phyloP scores from a whole-genome alignment of 2,797 vertebrate species.

The Peromyscus nudipes region DNA sequence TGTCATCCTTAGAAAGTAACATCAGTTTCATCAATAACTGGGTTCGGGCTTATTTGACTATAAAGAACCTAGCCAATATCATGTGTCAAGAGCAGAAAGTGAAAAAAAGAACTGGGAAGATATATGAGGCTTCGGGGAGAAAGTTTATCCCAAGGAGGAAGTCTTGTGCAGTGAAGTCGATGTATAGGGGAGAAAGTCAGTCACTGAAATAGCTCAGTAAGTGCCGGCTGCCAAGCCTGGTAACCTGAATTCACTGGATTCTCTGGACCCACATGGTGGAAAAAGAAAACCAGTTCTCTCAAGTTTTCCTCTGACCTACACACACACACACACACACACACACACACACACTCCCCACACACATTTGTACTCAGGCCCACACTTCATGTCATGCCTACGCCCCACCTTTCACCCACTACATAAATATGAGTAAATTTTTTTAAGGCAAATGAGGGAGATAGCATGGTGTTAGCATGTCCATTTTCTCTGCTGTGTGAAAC shows the following conservation, averaged over 20 bases:
- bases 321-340: neutral
- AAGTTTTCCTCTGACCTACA: neutral
- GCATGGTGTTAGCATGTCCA: neutral
- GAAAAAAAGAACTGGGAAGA: neutral
- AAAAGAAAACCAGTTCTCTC: neutral
- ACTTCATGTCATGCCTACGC: neutral
- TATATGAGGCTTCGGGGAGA: neutral
- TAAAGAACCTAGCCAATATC: neutral
- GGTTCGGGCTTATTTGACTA: neutral
- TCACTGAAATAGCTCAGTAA: neutral
- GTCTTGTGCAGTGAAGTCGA: neutral
- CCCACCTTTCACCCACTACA: neutral
- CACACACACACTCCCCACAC: neutral
- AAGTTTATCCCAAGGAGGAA: neutral
- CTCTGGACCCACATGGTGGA: too few relatives aligned
- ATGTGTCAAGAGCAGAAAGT: neutral
- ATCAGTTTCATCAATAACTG: neutral
- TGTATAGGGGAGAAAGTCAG: neutral
- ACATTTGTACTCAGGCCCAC: neutral
- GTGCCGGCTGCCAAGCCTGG: neutral
- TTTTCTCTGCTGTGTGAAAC: neutral
- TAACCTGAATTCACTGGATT: neutral
- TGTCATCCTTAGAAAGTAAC: neutral
- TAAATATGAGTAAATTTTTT: neutral
- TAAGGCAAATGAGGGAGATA: accelerated